Conservation (phyloP, 2,888 invertebrate species). For the Rotaria sp. region DNA sequence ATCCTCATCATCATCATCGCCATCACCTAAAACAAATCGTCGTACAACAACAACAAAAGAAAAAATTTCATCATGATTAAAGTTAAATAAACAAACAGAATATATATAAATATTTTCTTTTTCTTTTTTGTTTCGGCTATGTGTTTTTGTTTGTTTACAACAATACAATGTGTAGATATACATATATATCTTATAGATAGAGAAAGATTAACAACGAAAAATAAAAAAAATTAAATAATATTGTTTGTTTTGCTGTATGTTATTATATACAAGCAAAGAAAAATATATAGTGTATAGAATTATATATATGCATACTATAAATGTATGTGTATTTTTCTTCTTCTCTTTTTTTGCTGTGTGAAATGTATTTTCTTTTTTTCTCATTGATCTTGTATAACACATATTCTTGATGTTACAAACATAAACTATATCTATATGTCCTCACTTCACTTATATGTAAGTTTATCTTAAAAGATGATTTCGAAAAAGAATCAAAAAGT, state of each 20-base stretch:
- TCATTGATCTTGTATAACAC: not conserved
- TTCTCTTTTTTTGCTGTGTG: too few species aligned
- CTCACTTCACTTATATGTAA: not conserved
- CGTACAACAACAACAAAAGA: not conserved
- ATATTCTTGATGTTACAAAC: constrained; percentile 5
- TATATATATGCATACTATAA: not conserved
- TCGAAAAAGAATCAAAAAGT: not conserved
- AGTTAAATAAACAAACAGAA: not conserved
- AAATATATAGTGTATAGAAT: not conserved
- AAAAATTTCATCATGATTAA: not conserved
- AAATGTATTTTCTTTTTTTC: not conserved
- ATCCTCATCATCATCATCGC: not conserved
- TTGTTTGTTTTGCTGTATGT: not conserved
- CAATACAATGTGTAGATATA: not conserved
- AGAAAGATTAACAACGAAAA: not conserved
- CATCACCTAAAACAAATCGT: not conserved
- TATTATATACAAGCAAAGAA: not conserved
- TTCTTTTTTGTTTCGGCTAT: too few species aligned
- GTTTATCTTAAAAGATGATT: not conserved
- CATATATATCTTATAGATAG: not conserved
- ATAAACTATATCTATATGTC: not conserved
- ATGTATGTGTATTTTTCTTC: not conserved
- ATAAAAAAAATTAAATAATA: too few species aligned
- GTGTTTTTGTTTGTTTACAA: not conserved
- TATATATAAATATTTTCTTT: not conserved